Evolutionary conservation across 1,140 invertebrate species (phyloP).

Genomic region (Drosophila ogumai): DNA sequence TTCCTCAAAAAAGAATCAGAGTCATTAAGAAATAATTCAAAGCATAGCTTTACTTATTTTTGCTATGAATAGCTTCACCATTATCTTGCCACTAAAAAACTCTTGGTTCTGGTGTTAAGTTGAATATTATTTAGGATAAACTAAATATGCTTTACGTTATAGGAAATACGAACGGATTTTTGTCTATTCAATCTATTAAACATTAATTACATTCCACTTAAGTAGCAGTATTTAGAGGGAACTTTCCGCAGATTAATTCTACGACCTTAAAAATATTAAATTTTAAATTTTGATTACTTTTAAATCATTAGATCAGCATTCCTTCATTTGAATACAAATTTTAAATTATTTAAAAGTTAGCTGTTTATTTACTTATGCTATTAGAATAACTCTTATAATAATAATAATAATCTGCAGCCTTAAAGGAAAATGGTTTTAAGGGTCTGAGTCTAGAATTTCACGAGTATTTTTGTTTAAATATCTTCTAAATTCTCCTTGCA

Average conservation of each 20-base stretch:
- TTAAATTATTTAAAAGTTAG: too few species aligned
- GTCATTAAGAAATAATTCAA: background rate
- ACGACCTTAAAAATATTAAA: background rate
- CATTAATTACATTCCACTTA: background rate
- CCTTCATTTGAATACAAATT: too few species aligned
- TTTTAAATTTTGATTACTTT: too few species aligned
- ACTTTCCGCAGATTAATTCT: background rate
- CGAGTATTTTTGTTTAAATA: background rate
- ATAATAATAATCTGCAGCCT: background rate
- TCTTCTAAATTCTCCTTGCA: slow-evolving; percentile 32
- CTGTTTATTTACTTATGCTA: too few species aligned
- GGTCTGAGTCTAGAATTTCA: background rate
- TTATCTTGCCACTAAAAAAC: background rate
- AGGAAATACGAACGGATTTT: background rate
- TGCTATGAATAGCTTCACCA: background rate
- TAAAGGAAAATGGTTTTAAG: background rate
- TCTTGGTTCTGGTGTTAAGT: background rate
- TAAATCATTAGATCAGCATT: too few species aligned
- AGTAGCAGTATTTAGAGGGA: too few species aligned
- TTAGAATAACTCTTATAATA: background rate
- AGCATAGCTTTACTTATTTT: background rate
- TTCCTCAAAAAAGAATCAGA: background rate
- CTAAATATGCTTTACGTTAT: background rate
- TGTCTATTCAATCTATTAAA: background rate
- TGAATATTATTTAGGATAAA: background rate